Conservation (phyloP, 2,888 invertebrate species). For the Eulithis testata region DNA sequence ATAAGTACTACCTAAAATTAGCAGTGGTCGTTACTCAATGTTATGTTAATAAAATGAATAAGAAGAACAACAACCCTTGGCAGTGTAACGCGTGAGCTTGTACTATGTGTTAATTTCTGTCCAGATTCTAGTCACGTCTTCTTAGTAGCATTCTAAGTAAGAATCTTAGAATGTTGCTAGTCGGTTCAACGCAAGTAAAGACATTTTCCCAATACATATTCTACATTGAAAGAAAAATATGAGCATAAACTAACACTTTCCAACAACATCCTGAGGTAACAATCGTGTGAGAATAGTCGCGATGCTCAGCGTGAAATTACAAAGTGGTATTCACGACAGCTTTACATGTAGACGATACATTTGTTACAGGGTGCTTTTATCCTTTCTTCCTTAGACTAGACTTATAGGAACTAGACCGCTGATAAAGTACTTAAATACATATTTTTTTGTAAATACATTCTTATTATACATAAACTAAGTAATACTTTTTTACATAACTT, state of each 20-base stretch:
- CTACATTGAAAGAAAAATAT: conserved; percentile 9
- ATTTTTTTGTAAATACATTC: no score
- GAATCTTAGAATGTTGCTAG: neutral
- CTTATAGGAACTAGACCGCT: no score
- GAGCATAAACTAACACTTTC: conserved; percentile 22
- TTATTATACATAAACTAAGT: conserved; percentile 22
- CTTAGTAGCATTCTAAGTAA: neutral
- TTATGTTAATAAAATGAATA: no score
- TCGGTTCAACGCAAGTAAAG: neutral
- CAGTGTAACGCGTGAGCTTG: no score
- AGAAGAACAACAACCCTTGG: no score
- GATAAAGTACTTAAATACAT: no score
- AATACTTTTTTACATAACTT: no score
- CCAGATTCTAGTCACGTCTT: no score
- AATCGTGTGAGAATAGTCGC: conserved; percentile 17
- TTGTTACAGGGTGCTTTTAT: conserved; percentile 1
- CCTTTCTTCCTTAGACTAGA: neutral
- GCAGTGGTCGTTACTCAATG: no score
- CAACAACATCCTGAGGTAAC: conserved; percentile 18
- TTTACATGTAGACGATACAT: conserved; percentile 24
- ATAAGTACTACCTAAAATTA: no score
- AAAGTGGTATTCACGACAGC: conserved; percentile 27
- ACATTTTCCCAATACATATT: neutral
- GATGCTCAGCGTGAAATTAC: conserved; percentile 17
- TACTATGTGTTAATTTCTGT: no score